phyloP scores from a whole-genome alignment of 2,888 invertebrate genomes.

The Amiota minor region DNA sequence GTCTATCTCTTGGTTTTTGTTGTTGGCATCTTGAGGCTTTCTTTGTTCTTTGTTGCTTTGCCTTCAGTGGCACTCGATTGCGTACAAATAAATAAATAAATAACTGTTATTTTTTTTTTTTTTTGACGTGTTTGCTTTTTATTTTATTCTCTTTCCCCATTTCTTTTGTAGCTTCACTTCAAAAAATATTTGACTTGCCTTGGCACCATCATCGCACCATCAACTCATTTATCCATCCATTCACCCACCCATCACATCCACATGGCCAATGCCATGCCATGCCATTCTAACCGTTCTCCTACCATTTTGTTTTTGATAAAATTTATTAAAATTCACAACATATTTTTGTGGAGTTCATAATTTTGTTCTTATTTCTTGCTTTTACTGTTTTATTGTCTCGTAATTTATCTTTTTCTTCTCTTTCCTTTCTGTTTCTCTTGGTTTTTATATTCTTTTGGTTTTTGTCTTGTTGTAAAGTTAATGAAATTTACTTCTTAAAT shows the following conservation, averaged over 20 bases:
- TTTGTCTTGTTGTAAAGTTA: constrained; percentile 18
- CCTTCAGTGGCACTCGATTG: constrained; percentile 52
- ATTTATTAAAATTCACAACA: constrained; percentile 71
- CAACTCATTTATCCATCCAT: not conserved
- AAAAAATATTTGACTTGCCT: constrained; percentile 10
- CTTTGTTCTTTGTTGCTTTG: constrained; percentile 1
- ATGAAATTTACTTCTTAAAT: constrained; percentile 4
- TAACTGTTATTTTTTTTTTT: constrained; percentile 67
- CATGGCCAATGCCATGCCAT: not conserved
- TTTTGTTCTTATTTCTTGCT: constrained; percentile 57
- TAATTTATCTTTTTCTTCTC: not conserved
- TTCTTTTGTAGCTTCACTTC: constrained; percentile 15
- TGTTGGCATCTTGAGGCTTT: constrained; percentile 32
- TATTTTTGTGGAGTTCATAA: constrained; percentile 69
- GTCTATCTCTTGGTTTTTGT: constrained; percentile 38
- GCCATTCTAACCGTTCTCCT: constrained; percentile 10
- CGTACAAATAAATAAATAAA: constrained; percentile 68
- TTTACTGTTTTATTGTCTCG: constrained; percentile 35
- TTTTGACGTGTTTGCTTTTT: constrained; percentile 61
- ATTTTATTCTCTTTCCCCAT: constrained; percentile 1
- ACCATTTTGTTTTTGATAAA: constrained; percentile 45
- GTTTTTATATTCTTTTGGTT: not conserved
- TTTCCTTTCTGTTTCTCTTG: constrained; percentile 2
- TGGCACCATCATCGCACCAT: not conserved
- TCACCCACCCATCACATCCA: not conserved